A percentile compares a stretch with the other conserved stretches of the same genome.
Evolutionary conservation across 2,888 invertebrate species (phyloP).

Genomic region (Ormia ochracea): DNA sequence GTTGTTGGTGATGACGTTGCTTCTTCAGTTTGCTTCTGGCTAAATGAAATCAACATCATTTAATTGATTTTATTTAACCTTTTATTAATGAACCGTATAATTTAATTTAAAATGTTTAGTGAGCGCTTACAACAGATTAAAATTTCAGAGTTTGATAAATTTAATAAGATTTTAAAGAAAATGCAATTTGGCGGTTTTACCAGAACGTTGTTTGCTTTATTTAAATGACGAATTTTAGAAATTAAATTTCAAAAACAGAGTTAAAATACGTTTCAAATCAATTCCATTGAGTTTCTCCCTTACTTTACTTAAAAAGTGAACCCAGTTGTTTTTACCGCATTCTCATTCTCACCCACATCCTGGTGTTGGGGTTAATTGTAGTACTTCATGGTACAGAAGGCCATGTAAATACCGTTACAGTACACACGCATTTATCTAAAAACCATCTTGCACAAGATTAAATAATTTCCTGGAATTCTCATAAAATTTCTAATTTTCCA

Average conservation of each 20-base stretch:
- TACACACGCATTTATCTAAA: neutral
- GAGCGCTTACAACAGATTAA: neutral
- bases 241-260: too few relatives aligned
- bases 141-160: neutral
- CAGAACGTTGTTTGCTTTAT: neutral
- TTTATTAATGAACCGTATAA: neutral
- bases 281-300: too few relatives aligned
- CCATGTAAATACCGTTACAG: slow-evolving; percentile 14
- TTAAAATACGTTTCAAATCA: too few relatives aligned
- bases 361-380: neutral
- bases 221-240: neutral
- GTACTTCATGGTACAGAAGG: neutral
- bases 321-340: too few relatives aligned
- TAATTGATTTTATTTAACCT: slow-evolving; percentile 29
- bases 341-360: neutral
- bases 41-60: neutral
- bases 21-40: slow-evolving; percentile 14
- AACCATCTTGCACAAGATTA: neutral
- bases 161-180: neutral
- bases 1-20: slow-evolving; percentile 11
- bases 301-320: too few relatives aligned
- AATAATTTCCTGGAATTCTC: neutral
- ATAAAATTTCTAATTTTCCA: neutral
- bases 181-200: neutral
- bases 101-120: neutral